Evolutionary conservation across 2,888 invertebrate genomes (phyloP), one percentile per base, ranked within the genome.

Genomic region (Nysson spinosus): DNA sequence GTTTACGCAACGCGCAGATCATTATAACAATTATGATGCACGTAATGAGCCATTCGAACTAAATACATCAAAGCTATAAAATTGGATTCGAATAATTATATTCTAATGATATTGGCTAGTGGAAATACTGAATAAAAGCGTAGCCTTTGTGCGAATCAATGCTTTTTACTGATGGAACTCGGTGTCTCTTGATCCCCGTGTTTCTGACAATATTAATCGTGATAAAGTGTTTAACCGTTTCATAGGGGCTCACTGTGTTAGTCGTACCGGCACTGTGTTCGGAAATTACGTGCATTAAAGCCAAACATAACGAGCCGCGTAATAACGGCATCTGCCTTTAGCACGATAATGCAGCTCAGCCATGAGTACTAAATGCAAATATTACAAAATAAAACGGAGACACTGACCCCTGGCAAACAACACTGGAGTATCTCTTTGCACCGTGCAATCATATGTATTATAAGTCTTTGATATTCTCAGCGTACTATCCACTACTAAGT

Each of bases 201-300:
- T 30, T 30, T n/a, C n/a, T 11, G 30, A 30, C 11, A 30, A 32
- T 44, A n/a, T 60, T 50, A 60, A 60, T 50, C 50, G 32, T 9
- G 40, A 51, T 63, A 22, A 42, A 60, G 34, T 19, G 22, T n/a
- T 6, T 22, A 4, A 37, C 7, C 22, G 24, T 2, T 28, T 7
- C 16, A 1, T 12, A 5, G 20, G 3, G 4, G 9, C 12, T 2
- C 11, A 12, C n/a, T 35, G 9, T 26, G 42, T 12, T 16, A 42
- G 22, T 22, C 30, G 1, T 30, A 19, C 7, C 14, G 11, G 49
- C n/a, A 4, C 50, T 26, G 22, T 51, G 49, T 55, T 55, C 30
- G 57, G 57, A 58, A 62, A 72, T 72, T 65, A 54, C 58, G 20
- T 32, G 34, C 35, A 55, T 61, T 56, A 54, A 52, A 43, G 73